Conservation (phyloP, 1,140 invertebrate genomes). For the Drosophila santomea region DNA sequence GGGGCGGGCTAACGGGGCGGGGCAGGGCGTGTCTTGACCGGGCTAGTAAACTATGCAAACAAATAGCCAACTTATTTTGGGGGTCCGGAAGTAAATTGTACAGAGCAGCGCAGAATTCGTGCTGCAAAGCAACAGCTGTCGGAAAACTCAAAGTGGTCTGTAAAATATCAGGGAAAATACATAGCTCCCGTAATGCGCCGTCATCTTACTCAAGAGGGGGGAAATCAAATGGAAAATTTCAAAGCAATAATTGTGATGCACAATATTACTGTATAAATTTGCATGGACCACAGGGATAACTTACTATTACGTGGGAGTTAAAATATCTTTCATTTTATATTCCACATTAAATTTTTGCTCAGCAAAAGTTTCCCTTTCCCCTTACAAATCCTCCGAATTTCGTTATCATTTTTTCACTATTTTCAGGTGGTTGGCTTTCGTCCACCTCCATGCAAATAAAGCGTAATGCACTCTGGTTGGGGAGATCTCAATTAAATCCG, state of each 20-base stretch:
- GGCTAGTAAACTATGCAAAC: slow-evolving; percentile 61
- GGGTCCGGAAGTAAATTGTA: slow-evolving; percentile 27
- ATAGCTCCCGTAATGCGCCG: slow-evolving; percentile 13
- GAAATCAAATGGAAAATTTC: slow-evolving; percentile 9
- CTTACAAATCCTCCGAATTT: background rate
- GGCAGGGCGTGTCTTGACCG: slow-evolving; percentile 45
- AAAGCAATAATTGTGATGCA: background rate
- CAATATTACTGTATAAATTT: background rate
- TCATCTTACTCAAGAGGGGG: slow-evolving; percentile 7
- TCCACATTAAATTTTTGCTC: background rate
- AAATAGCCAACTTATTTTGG: slow-evolving; percentile 50
- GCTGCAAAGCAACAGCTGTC: slow-evolving; percentile 51
- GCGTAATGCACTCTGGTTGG: slow-evolving; percentile 20
- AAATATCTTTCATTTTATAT: too few relatives aligned
- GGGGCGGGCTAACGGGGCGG: slow-evolving; percentile 13
- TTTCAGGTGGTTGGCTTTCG: slow-evolving; percentile 13
- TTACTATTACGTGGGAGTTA: too few relatives aligned
- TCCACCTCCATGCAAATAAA: slow-evolving; percentile 18
- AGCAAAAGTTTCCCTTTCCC: too few relatives aligned
- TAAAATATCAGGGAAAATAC: slow-evolving; percentile 43
- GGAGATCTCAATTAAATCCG: slow-evolving; percentile 54
- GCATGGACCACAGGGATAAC: too few relatives aligned
- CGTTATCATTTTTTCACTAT: slow-evolving; percentile 38
- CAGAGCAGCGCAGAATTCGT: slow-evolving; percentile 21
- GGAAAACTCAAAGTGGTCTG: slow-evolving; percentile 29